Evolutionary conservation across 2,888 invertebrate species (phyloP).

Genomic region (Acrobasis repandana): DNA sequence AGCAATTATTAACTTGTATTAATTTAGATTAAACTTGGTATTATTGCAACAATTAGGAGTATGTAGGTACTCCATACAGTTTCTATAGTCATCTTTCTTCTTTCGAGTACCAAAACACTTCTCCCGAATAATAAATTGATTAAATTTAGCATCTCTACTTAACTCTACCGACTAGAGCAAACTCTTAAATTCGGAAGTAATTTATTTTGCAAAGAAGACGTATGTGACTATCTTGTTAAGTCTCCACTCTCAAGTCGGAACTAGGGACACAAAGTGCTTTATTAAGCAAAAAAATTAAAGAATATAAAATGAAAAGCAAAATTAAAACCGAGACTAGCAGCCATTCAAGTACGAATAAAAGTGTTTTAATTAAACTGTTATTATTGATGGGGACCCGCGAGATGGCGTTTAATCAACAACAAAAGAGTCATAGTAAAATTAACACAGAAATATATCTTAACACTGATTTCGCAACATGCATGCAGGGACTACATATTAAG

Average conservation of each 20-base stretch:
- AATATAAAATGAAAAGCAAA: slow-evolving; percentile 57
- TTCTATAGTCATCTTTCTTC: too few relatives aligned
- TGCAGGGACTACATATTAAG: background rate
- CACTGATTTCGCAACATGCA: slow-evolving; percentile 33
- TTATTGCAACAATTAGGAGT: too few relatives aligned
- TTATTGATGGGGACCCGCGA: slow-evolving; percentile 79
- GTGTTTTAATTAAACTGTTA: slow-evolving; percentile 80
- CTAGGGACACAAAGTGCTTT: slow-evolving; percentile 48
- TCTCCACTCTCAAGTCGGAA: slow-evolving; percentile 40
- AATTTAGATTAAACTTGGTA: too few relatives aligned
- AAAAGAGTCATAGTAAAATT: slow-evolving; percentile 3
- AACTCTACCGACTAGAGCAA: too few relatives aligned
- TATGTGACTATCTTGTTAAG: background rate
- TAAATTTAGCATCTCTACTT: too few relatives aligned
- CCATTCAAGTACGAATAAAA: slow-evolving; percentile 76
- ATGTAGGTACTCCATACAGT: too few relatives aligned
- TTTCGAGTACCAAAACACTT: too few relatives aligned
- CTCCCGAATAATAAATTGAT: too few relatives aligned
- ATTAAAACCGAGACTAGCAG: slow-evolving; percentile 65
- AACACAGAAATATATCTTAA: background rate
- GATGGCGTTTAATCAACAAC: slow-evolving; percentile 79
- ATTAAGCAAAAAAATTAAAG: slow-evolving; percentile 60
- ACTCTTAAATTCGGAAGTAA: too few relatives aligned
- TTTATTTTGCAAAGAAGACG: too few relatives aligned
- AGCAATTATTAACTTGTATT: background rate